These are phyloP conservation scores for Carollia perspicillata DNA, from an alignment of 2,113 vertebrate genomes.

Conservation along the genomic window DNA sequence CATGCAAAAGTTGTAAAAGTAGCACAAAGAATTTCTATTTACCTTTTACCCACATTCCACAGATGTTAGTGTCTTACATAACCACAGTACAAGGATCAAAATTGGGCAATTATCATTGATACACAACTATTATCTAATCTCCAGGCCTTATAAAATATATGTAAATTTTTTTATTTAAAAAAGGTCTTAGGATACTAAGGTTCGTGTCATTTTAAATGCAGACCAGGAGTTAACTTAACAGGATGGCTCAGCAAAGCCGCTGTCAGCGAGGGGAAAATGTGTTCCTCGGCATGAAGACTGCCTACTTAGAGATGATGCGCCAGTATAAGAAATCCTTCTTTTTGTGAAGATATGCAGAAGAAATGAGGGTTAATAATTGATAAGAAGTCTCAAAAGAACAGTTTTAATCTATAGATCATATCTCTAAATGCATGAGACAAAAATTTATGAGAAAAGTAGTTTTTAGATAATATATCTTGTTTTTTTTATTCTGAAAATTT, in stretches of 20 bases:
- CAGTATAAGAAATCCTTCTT: background rate
- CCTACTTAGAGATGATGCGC: background rate
- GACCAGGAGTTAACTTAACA: background rate
- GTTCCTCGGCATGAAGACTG: background rate
- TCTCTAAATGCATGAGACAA: background rate
- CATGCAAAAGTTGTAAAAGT: background rate
- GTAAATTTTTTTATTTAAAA: background rate
- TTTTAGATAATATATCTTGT: background rate
- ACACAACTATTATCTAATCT: background rate
- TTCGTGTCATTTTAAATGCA: background rate
- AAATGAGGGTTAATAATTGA: background rate
- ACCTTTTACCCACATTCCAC: background rate
- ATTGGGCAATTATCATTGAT: background rate
- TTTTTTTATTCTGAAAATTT: constrained; percentile 9
- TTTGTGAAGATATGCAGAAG: background rate
- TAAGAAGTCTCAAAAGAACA: background rate
- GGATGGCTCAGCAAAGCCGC: background rate
- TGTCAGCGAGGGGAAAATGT: background rate
- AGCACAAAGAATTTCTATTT: background rate
- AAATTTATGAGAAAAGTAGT: background rate
- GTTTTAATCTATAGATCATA: background rate
- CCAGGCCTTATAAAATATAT: background rate
- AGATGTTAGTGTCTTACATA: background rate
- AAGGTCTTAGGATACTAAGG: background rate
- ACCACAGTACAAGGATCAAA: background rate